phyloP scores from a whole-genome alignment of 2,113 vertebrate species.

The Scophthalmus maximus region DNA sequence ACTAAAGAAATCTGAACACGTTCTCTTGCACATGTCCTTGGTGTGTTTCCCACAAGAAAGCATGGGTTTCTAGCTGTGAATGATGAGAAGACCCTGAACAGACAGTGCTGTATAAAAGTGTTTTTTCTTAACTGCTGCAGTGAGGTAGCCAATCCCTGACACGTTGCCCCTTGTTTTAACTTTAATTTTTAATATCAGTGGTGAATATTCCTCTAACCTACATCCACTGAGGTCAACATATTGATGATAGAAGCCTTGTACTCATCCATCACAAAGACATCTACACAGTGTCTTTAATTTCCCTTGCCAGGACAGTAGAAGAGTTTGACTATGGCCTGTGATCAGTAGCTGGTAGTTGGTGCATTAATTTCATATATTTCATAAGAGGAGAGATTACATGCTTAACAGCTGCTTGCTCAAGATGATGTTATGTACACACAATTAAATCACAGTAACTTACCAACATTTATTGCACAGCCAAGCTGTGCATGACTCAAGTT shows the following conservation, averaged over 20 bases:
- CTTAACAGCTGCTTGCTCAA: conserved; percentile 30
- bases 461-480: conserved; percentile 11
- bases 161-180: not conserved
- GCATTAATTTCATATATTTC: conserved; percentile 21
- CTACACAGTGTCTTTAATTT: conserved; percentile 4
- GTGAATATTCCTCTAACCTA: conserved; percentile 1
- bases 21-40: not conserved
- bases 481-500: not conserved
- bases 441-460: conserved; percentile 15
- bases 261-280: conserved; percentile 19
- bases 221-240: not conserved
- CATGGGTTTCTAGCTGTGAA: not conserved
- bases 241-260: not conserved
- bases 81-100: not conserved
- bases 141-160: not conserved
- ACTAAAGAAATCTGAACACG: not conserved
- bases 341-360: not conserved
- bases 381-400: not conserved
- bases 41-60: not conserved
- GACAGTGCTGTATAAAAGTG: not conserved
- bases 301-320: not conserved
- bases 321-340: conserved; percentile 14
- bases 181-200: conserved; percentile 10
- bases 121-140: not conserved
- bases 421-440: conserved; percentile 11